Conservation (phyloP, 2,113 vertebrate genomes). For the Notothenia coriiceps region DNA sequence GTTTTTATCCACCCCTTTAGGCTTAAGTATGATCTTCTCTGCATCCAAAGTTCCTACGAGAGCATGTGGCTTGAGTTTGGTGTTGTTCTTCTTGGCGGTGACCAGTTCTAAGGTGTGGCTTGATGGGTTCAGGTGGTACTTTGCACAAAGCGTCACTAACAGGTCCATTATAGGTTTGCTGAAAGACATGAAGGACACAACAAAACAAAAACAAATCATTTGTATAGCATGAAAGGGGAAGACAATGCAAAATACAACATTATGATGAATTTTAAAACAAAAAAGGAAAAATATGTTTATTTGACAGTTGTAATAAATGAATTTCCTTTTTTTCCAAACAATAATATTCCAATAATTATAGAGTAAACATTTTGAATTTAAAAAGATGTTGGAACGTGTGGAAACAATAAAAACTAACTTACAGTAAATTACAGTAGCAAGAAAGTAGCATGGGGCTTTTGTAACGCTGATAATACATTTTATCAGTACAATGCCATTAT, state of each 20-base stretch:
- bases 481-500: slow-evolving; percentile 54
- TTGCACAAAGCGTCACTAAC: slow-evolving; percentile 92
- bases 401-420: neutral
- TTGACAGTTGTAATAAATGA: neutral
- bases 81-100: slow-evolving; percentile 87
- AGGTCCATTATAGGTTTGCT: slow-evolving; percentile 98
- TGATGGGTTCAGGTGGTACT: slow-evolving; percentile 96
- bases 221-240: neutral
- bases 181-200: slow-evolving; percentile 56
- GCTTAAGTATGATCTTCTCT: slow-evolving; percentile 93
- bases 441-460: slow-evolving; percentile 20
- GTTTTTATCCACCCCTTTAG: slow-evolving; percentile 90
- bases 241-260: neutral
- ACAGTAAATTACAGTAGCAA: slow-evolving; percentile 16
- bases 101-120: slow-evolving; percentile 92
- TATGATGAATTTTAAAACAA: neutral
- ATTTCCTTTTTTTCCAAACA: neutral
- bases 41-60: slow-evolving; percentile 92
- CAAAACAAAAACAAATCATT: neutral
- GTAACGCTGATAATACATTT: slow-evolving; percentile 20
- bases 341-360: too few species aligned
- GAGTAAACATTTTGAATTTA: neutral
- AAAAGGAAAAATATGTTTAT: neutral
- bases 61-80: slow-evolving; percentile 96
- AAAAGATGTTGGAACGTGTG: neutral